phyloP scores from a whole-genome alignment of 1,140 invertebrate genomes.

The Lithobius niger region DNA sequence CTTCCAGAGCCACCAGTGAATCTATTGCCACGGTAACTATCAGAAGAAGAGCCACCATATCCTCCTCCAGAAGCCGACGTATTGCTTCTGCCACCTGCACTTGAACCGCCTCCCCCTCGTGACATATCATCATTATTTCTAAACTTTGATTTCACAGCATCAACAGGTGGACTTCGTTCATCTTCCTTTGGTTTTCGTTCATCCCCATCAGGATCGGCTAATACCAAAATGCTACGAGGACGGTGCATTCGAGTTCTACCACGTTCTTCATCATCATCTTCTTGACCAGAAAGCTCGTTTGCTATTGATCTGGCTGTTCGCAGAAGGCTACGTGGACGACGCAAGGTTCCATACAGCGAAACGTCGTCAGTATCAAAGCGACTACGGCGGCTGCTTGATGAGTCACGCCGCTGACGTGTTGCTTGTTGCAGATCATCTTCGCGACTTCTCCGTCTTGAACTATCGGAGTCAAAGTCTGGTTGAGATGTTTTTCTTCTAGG shows the following conservation, averaged over 20 bases:
- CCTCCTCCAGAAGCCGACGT: not conserved
- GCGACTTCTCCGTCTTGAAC: too few species aligned
- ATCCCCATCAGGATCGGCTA: not conserved
- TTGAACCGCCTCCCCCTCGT: not conserved
- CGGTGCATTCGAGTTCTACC: not conserved
- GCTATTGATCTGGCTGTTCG: not conserved
- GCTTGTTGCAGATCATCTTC: too few species aligned
- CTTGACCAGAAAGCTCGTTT: not conserved
- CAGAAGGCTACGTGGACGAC: not conserved
- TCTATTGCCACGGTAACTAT: too few species aligned
- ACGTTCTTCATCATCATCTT: not conserved
- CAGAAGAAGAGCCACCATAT: too few species aligned
- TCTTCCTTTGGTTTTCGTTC: not conserved
- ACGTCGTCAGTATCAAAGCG: not conserved
- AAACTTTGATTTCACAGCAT: too few species aligned
- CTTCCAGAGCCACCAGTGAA: too few species aligned
- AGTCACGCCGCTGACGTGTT: not conserved
- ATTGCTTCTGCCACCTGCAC: not conserved
- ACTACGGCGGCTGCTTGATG: not conserved
- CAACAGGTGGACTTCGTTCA: too few species aligned
- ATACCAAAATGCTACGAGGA: slow-evolving; percentile 1
- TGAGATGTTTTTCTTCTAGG: too few species aligned
- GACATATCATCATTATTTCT: not conserved
- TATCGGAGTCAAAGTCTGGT: too few species aligned
- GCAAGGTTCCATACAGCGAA: not conserved